A percentile compares a stretch with the other conserved stretches of the same genome.
These are phyloP conservation scores for Volucella inflata DNA, from an alignment of 2,888 invertebrate species.

Conservation along the genomic window DNA sequence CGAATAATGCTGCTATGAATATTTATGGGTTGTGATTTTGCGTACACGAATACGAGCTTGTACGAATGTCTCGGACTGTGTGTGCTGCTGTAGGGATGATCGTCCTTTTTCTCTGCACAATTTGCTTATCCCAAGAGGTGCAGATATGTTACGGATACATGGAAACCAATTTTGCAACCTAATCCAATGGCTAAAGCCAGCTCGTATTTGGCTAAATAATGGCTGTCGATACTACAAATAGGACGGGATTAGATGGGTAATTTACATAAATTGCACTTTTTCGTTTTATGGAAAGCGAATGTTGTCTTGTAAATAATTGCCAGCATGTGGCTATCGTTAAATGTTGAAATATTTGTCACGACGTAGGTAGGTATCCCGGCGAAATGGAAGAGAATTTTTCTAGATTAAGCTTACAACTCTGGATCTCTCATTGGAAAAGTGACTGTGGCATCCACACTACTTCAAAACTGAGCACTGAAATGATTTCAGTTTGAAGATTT, in stretches of 20 bases:
- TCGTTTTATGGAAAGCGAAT: conserved; percentile 29
- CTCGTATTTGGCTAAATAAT: conserved; percentile 67
- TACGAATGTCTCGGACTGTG: too few relatives aligned
- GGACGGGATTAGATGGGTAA: conserved; percentile 65
- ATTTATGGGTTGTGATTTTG: conserved; percentile 75
- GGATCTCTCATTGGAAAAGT: too few relatives aligned
- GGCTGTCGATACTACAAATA: conserved; percentile 57
- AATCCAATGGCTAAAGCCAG: conserved; percentile 70
- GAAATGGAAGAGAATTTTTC: too few relatives aligned
- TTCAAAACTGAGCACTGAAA: too few relatives aligned
- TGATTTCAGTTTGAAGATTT: too few relatives aligned
- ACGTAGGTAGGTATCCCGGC: too few relatives aligned
- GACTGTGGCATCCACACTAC: too few relatives aligned
- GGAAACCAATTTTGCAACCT: conserved; percentile 70
- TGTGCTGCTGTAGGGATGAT: conserved; percentile 21
- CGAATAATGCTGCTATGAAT: conserved; percentile 75
- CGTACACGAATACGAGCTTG: conserved; percentile 21
- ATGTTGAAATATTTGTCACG: too few relatives aligned
- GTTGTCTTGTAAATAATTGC: conserved; percentile 21
- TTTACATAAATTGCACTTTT: conserved; percentile 67
- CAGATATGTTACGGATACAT: conserved; percentile 26
- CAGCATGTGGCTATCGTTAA: too few relatives aligned
- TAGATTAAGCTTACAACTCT: too few relatives aligned
- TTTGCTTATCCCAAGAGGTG: conserved; percentile 74
- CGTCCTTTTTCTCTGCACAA: conserved; percentile 53